A percentile compares a stretch with the other conserved stretches of the same genome.
Conservation (phyloP, 1,140 invertebrate genomes). For the Platorchestia sp. region DNA sequence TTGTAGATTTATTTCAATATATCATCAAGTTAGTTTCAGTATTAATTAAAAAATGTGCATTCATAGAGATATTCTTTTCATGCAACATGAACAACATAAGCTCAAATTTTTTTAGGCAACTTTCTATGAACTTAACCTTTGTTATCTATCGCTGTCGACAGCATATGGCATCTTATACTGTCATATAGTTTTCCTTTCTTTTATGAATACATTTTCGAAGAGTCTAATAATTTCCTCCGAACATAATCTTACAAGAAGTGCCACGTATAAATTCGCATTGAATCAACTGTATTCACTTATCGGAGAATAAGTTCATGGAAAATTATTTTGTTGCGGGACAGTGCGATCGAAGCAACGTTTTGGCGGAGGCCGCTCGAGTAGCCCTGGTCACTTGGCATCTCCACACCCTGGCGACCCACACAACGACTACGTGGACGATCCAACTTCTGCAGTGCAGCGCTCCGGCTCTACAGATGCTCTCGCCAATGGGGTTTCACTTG, state of each 20-base stretch:
- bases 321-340: not conserved
- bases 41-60: too few relatives aligned
- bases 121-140: too few relatives aligned
- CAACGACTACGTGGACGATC: slow-evolving; percentile 32
- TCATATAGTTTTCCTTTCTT: too few relatives aligned
- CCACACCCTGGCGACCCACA: not conserved
- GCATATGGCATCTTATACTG: too few relatives aligned
- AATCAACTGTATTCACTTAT: not conserved
- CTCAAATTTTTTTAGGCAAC: too few relatives aligned
- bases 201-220: too few relatives aligned
- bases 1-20: too few relatives aligned
- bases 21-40: too few relatives aligned
- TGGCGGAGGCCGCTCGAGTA: not conserved
- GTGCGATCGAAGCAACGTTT: slow-evolving; percentile 17
- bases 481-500: not conserved
- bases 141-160: too few relatives aligned
- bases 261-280: not conserved
- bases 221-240: not conserved
- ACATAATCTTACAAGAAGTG: not conserved
- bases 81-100: too few relatives aligned
- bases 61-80: too few relatives aligned
- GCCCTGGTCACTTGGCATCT: not conserved
- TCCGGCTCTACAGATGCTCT: not conserved
- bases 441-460: not conserved
- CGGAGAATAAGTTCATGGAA: not conserved